Conservation (phyloP, 2,113 vertebrate species). For the Coracopsis vasa region DNA sequence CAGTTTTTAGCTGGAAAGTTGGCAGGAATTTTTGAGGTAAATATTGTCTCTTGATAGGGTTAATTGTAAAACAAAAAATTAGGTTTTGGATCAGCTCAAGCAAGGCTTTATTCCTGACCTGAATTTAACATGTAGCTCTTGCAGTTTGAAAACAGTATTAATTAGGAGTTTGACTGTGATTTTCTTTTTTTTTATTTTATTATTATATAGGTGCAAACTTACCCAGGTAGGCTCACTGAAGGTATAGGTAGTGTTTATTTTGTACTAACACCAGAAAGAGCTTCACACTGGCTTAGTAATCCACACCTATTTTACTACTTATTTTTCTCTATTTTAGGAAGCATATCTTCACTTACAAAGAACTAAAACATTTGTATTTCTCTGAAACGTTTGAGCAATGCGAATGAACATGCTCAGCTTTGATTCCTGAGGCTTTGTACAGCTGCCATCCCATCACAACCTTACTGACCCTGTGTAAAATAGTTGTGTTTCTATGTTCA, state of each 20-base stretch:
- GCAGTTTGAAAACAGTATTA: conserved; percentile 5
- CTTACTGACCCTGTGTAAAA: neutral
- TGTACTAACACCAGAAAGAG: neutral
- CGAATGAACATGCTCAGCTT: neutral
- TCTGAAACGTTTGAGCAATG: neutral
- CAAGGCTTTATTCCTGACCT: neutral
- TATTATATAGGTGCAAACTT: neutral
- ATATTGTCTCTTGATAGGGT: neutral
- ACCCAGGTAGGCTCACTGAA: neutral
- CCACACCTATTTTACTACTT: neutral
- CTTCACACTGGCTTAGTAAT: neutral
- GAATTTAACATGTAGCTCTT: neutral
- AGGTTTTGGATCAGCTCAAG: neutral
- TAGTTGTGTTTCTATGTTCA: neutral
- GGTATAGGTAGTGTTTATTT: neutral
- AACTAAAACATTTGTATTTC: neutral
- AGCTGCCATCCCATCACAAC: neutral
- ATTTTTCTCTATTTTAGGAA: conserved; percentile 1
- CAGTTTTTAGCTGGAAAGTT: neutral
- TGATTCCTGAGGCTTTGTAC: neutral
- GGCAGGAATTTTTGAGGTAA: neutral
- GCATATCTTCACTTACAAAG: neutral
- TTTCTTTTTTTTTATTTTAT: neutral
- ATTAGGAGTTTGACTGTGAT: neutral
- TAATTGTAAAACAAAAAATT: neutral